Conservation (phyloP, 2,113 vertebrate genomes). For the Puffinus mauretanicus region DNA sequence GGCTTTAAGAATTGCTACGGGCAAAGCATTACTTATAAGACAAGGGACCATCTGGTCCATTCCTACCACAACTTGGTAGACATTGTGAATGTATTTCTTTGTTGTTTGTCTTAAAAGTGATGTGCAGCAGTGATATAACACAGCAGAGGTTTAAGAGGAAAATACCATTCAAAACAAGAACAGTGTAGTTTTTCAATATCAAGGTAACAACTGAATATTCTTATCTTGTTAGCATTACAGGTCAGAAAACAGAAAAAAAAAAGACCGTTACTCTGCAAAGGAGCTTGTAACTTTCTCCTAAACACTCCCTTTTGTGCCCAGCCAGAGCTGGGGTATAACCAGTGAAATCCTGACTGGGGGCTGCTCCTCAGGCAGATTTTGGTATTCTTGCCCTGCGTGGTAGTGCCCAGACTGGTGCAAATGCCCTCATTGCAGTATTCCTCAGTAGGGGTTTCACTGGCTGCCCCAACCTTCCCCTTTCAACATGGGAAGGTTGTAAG, state of each 20-base stretch:
- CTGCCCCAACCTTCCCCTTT: not conserved
- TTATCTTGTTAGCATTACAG: not conserved
- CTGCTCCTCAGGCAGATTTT: not conserved
- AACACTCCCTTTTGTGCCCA: not conserved
- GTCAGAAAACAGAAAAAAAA: not conserved
- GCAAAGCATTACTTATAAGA: not conserved
- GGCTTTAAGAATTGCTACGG: not conserved
- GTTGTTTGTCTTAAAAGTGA: not conserved
- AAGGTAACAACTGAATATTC: not conserved
- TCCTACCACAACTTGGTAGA: not conserved
- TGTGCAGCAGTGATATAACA: not conserved
- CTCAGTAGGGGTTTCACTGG: not conserved
- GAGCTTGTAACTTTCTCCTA: not conserved
- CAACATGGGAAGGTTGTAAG: not conserved
- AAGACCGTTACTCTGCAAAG: not conserved
- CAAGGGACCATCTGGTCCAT: not conserved
- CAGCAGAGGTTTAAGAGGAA: not conserved
- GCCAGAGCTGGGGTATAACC: not conserved
- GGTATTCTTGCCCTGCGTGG: accelerated
- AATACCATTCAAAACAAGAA: not conserved
- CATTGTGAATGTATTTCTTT: not conserved
- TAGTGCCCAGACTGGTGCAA: not conserved
- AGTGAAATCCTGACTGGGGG: not conserved
- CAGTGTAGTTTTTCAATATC: not conserved
- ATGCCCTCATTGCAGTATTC: not conserved